Evolutionary conservation across 2,113 vertebrate genomes (phyloP).

Genomic region (Gorilla gorilla): DNA sequence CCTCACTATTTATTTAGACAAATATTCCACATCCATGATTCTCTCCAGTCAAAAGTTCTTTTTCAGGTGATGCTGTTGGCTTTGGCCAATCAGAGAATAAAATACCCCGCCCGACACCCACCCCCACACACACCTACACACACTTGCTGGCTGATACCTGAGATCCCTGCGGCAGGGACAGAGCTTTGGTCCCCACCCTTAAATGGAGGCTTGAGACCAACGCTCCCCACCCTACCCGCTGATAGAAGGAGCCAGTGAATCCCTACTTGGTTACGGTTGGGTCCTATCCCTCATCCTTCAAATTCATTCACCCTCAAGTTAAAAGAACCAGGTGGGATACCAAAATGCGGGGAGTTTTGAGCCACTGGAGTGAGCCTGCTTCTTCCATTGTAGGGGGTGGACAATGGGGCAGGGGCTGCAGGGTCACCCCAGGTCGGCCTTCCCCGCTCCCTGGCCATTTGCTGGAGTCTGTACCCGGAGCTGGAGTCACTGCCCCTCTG

Average conservation of each 20-base stretch:
- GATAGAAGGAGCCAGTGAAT: not conserved
- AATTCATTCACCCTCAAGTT: not conserved
- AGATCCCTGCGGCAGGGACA: not conserved
- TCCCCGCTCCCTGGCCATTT: slow-evolving; percentile 74
- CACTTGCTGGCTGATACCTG: no score
- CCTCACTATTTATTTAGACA: not conserved
- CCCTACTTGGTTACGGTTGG: no score
- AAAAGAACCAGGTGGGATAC: not conserved
- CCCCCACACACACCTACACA: not conserved
- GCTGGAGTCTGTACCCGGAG: slow-evolving; percentile 94
- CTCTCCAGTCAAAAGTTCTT: no score
- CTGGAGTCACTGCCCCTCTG: slow-evolving; percentile 95
- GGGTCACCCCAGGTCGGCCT: not conserved
- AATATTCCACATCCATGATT: no score
- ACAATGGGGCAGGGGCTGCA: no score
- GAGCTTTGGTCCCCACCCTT: not conserved
- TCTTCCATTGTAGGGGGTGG: not conserved
- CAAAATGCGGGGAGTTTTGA: not conserved
- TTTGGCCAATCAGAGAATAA: no score
- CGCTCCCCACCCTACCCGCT: no score
- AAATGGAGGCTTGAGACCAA: not conserved
- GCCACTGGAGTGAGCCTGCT: not conserved
- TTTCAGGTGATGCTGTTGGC: no score
- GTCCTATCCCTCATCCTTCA: not conserved
- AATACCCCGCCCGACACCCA: no score